Conservation (phyloP, 2,888 invertebrate genomes). For the Amblyjoppa fuscipennis region DNA sequence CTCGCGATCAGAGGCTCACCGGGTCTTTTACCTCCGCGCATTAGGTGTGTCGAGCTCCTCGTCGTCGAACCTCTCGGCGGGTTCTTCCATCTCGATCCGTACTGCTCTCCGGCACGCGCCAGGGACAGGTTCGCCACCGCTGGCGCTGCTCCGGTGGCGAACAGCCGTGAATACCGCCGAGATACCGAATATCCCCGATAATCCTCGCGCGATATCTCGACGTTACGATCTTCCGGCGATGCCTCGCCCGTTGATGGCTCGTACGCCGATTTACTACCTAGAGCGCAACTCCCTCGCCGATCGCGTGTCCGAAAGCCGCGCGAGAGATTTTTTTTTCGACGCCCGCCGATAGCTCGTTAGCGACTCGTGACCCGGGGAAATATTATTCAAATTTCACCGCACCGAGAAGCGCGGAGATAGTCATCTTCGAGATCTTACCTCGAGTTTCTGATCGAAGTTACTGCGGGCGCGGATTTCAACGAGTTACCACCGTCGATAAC, state of each 20-base stretch:
- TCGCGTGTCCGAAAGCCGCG: slow-evolving; percentile 44
- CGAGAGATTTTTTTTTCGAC: slow-evolving; percentile 59
- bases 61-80: slow-evolving; percentile 6
- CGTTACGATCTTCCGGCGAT: background rate
- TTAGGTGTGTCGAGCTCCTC: slow-evolving; percentile 44
- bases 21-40: slow-evolving; percentile 47
- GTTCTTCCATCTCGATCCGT: slow-evolving; percentile 38
- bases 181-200: slow-evolving; percentile 71
- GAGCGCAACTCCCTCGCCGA: slow-evolving; percentile 40
- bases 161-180: slow-evolving; percentile 47
- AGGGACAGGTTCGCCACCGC: slow-evolving; percentile 68
- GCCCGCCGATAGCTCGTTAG: slow-evolving; percentile 63
- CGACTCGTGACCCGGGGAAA: slow-evolving; percentile 43
- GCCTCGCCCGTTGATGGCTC: background rate
- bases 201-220: slow-evolving; percentile 57
- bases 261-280: background rate
- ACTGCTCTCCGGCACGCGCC: slow-evolving; percentile 72
- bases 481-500: slow-evolving; percentile 30
- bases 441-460: background rate
- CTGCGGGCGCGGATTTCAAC: slow-evolving; percentile 42
- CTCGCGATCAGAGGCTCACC: slow-evolving; percentile 31
- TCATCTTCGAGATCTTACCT: slow-evolving; percentile 3
- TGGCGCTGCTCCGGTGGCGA: slow-evolving; percentile 47
- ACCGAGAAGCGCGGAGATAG: slow-evolving; percentile 13
- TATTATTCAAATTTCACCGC: slow-evolving; percentile 56